phyloP scores from a whole-genome alignment of 2,888 invertebrate genomes.

The Adela reaumurella region DNA sequence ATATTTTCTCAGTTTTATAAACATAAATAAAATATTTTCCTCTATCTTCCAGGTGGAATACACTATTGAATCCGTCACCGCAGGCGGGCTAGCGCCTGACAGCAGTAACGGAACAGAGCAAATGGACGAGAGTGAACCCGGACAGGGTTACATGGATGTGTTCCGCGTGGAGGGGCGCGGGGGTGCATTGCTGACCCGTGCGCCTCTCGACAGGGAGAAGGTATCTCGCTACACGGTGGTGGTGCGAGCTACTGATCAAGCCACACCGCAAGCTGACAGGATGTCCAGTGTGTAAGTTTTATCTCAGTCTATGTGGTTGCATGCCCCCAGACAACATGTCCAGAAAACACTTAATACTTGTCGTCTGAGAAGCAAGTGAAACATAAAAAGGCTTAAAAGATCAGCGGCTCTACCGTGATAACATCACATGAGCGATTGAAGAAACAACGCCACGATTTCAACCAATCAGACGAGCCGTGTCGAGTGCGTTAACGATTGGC shows the following conservation, averaged over 20 bases:
- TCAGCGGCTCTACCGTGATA: too few species aligned
- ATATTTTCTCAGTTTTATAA: too few species aligned
- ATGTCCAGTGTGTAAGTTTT: slow-evolving; percentile 69
- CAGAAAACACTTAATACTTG: too few species aligned
- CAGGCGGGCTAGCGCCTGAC: slow-evolving; percentile 31
- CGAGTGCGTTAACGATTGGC: too few species aligned
- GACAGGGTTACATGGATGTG: slow-evolving; percentile 51
- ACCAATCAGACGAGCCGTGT: too few species aligned
- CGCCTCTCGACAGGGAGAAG: slow-evolving; percentile 82
- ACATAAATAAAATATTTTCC: too few species aligned
- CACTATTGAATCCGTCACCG: slow-evolving; percentile 68
- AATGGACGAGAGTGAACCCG: slow-evolving; percentile 16
- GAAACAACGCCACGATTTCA: too few species aligned
- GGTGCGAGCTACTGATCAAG: slow-evolving; percentile 83
- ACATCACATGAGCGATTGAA: too few species aligned
- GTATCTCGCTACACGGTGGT: slow-evolving; percentile 80
- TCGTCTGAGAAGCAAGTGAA: too few species aligned
- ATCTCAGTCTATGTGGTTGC: too few species aligned
- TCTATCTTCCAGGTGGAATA: slow-evolving; percentile 61
- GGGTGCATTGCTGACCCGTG: slow-evolving; percentile 81
- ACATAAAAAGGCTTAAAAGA: too few species aligned
- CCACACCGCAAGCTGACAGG: slow-evolving; percentile 72
- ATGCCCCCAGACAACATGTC: too few species aligned
- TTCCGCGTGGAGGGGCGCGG: slow-evolving; percentile 83
- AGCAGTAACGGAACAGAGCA: slow-evolving; percentile 31